phyloP scores from a whole-genome alignment of 2,113 vertebrate species.

The Romanogobio albipinnatus region DNA sequence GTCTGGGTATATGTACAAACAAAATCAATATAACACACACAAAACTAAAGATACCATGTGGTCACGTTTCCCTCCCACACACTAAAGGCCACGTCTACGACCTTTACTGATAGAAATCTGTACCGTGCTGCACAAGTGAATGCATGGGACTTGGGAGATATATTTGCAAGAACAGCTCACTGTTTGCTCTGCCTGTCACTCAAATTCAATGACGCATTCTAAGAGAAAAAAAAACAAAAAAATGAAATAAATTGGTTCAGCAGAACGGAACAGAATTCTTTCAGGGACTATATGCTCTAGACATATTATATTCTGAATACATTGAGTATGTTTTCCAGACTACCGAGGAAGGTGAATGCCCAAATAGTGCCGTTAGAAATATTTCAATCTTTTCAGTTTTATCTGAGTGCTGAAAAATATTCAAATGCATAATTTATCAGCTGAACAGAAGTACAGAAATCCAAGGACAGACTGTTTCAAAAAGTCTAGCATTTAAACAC shows the following conservation, averaged over 20 bases:
- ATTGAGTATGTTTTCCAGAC: background rate
- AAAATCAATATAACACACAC: slow-evolving; percentile 15
- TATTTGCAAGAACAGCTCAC: slow-evolving; percentile 23
- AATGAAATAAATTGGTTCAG: slow-evolving; percentile 1
- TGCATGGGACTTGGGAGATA: background rate
- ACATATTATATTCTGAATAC: background rate
- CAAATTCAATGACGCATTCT: slow-evolving; percentile 16
- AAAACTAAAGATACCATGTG: background rate
- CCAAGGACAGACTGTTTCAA: background rate
- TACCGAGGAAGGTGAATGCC: background rate
- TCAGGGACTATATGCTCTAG: background rate
- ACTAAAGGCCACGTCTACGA: background rate
- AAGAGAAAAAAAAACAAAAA: background rate
- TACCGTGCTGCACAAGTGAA: slow-evolving; percentile 7
- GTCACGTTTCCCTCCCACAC: background rate
- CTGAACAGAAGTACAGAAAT: background rate
- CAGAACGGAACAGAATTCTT: background rate
- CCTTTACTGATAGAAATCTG: slow-evolving; percentile 24
- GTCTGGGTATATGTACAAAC: slow-evolving; percentile 1
- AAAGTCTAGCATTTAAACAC: background rate
- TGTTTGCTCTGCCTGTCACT: slow-evolving; percentile 24
- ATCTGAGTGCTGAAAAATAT: background rate
- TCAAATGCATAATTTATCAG: background rate
- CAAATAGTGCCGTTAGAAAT: slow-evolving; percentile 4
- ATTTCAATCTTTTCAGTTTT: background rate